These are phyloP conservation scores for Hylaeus anthracinus DNA, from an alignment of 1,140 invertebrate genomes.

Conservation along the genomic window DNA sequence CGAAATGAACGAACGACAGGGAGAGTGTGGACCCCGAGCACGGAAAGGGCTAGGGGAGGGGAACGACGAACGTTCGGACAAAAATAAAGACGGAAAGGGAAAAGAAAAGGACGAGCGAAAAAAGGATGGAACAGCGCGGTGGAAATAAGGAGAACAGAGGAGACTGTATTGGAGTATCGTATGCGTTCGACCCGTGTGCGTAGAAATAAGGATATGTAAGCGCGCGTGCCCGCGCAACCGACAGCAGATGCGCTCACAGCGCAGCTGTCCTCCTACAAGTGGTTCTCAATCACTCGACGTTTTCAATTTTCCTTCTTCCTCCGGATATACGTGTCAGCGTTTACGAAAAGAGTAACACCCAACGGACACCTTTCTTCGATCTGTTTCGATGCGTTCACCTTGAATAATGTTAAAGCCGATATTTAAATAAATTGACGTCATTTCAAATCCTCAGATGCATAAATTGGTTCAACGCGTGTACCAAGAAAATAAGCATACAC, in stretches of 20 bases:
- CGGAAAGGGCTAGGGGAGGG: constrained; percentile 10
- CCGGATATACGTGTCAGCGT: neutral
- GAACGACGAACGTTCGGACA: constrained; percentile 14
- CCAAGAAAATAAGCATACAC: too few species aligned
- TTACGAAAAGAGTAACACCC: constrained; percentile 47
- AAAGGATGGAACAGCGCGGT: constrained; percentile 38
- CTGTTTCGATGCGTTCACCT: neutral
- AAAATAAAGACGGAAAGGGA: constrained; percentile 44
- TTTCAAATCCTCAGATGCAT: too few species aligned
- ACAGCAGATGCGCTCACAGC: constrained; percentile 78
- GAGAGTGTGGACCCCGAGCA: constrained; percentile 12
- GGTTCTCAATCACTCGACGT: constrained; percentile 78
- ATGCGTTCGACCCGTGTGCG: constrained; percentile 33
- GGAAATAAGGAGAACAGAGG: constrained; percentile 55
- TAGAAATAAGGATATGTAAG: constrained; percentile 71
- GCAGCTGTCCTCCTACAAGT: constrained; percentile 81
- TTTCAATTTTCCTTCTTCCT: constrained; percentile 56
- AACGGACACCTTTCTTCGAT: neutral
- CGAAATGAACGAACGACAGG: constrained; percentile 19
- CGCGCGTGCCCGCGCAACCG: constrained; percentile 78
- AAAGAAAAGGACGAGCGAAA: constrained; percentile 34
- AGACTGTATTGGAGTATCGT: constrained; percentile 29
- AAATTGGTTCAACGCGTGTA: too few species aligned
- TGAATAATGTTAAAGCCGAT: too few species aligned
- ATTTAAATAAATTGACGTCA: too few species aligned